These are phyloP conservation scores for Cheilosia urbana DNA, from an alignment of 2,888 invertebrate species.

Conservation along the genomic window DNA sequence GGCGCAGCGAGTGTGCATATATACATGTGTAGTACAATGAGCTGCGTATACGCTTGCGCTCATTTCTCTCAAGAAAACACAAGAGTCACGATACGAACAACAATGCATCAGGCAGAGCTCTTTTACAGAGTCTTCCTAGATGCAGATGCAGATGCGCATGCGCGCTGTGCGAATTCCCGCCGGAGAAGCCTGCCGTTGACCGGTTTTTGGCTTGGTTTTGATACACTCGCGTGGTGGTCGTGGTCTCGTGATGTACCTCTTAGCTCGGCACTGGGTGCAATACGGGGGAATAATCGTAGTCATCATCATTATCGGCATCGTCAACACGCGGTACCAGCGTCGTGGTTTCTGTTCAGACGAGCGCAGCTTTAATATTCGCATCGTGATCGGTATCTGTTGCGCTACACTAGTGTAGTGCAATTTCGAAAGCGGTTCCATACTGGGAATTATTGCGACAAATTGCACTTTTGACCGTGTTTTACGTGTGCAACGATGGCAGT, in stretches of 20 bases:
- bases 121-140: conserved; percentile 14
- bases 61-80: conserved; percentile 13
- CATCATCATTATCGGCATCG: conserved; percentile 71
- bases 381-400: conserved; percentile 63
- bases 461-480: conserved; percentile 70
- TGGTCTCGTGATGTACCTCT: conserved; percentile 47
- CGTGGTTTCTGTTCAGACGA: conserved; percentile 45
- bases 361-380: conserved; percentile 56
- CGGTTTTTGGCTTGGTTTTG: conserved; percentile 41
- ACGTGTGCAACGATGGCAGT: conserved; percentile 23
- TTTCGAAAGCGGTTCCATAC: conserved; percentile 59
- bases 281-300: conserved; percentile 64
- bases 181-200: conserved; percentile 16
- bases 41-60: conserved; percentile 20
- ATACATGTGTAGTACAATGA: neutral
- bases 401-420: conserved; percentile 39
- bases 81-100: conserved; percentile 10
- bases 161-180: conserved; percentile 13
- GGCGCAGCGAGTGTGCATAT: conserved; percentile 31
- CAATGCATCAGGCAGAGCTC: neutral
- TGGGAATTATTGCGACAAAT: conserved; percentile 71
- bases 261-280: conserved; percentile 42
- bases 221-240: conserved; percentile 15
- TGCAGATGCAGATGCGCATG: conserved; percentile 49
- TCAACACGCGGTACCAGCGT: conserved; percentile 40